phyloP scores from a whole-genome alignment of 1,140 invertebrate species.

The Linepithema humile region DNA sequence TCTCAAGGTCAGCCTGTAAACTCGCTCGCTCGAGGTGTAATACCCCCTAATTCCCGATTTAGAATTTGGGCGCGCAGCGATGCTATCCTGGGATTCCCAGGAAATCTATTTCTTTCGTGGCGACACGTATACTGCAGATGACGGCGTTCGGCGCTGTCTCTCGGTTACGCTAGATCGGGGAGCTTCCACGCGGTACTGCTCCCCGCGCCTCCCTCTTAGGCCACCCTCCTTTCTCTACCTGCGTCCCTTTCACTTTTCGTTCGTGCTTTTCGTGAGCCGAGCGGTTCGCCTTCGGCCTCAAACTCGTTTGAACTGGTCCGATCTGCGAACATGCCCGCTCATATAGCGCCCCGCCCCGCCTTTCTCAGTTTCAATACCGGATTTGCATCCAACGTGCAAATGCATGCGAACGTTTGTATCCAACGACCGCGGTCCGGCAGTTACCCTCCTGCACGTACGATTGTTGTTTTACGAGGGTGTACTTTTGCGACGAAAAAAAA shows the following conservation, averaged over 20 bases:
- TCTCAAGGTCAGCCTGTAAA: not conserved
- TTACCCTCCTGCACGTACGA: slow-evolving; percentile 41
- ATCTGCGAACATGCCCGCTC: slow-evolving; percentile 42
- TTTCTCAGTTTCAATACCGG: slow-evolving; percentile 54
- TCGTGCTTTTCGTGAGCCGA: slow-evolving; percentile 74
- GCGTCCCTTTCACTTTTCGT: slow-evolving; percentile 80
- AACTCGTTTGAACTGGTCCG: slow-evolving; percentile 78
- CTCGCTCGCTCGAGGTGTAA: not conserved
- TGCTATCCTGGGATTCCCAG: slow-evolving; percentile 19
- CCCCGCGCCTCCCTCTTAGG: not conserved
- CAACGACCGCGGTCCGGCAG: not conserved
- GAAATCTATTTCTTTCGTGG: not conserved
- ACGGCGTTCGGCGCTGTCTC: not conserved
- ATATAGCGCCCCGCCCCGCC: slow-evolving; percentile 38
- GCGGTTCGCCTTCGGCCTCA: slow-evolving; percentile 77
- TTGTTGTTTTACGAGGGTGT: slow-evolving; percentile 33
- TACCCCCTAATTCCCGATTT: not conserved
- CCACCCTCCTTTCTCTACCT: not conserved
- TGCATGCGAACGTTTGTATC: not conserved
- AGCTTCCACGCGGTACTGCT: slow-evolving; percentile 60
- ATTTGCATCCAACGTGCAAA: slow-evolving; percentile 25
- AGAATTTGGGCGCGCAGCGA: not conserved
- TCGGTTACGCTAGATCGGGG: slow-evolving; percentile 78
- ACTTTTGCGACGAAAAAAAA: not conserved
- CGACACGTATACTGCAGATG: not conserved